These are phyloP conservation scores for Orientallactaga bullata DNA, from an alignment of 2,113 vertebrate genomes.

Conservation along the genomic window DNA sequence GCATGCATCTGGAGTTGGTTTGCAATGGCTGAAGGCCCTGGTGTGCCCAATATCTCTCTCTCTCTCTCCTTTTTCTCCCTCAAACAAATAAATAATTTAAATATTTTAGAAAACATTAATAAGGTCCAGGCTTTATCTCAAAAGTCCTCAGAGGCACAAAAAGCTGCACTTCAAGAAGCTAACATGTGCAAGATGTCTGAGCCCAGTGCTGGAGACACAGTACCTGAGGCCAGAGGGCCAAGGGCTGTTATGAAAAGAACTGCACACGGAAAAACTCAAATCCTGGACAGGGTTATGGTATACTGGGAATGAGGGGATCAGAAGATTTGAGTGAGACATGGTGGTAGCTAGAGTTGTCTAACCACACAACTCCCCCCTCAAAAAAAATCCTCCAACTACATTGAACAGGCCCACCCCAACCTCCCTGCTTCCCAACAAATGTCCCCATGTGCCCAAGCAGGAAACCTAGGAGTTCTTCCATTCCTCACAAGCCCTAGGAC, in stretches of 20 bases:
- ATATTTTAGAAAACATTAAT: not conserved
- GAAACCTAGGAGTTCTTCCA: not conserved
- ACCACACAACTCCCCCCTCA: not conserved
- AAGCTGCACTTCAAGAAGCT: not conserved
- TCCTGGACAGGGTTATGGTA: not conserved
- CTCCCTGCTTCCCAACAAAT: not conserved
- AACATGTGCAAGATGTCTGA: not conserved
- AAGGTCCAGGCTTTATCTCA: not conserved
- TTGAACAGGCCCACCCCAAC: not conserved
- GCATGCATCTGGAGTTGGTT: too few relatives aligned
- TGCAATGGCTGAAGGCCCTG: too few relatives aligned
- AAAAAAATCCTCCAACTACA: not conserved
- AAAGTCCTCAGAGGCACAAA: not conserved
- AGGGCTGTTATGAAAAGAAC: not conserved
- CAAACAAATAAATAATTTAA: too few relatives aligned
- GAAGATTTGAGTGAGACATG: not conserved
- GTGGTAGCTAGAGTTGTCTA: not conserved
- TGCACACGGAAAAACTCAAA: not conserved
- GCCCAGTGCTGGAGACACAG: not conserved
- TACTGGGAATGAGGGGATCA: not conserved
- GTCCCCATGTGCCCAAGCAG: not conserved
- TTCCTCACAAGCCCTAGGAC: not conserved
- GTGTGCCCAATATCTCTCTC: too few relatives aligned
- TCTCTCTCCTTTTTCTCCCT: too few relatives aligned
- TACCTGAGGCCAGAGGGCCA: not conserved